A percentile compares a stretch with the other conserved stretches of the same genome.
These are phyloP conservation scores for Semicossyphus pulcher DNA, from an alignment of 2,113 vertebrate species.

Conservation along the genomic window DNA sequence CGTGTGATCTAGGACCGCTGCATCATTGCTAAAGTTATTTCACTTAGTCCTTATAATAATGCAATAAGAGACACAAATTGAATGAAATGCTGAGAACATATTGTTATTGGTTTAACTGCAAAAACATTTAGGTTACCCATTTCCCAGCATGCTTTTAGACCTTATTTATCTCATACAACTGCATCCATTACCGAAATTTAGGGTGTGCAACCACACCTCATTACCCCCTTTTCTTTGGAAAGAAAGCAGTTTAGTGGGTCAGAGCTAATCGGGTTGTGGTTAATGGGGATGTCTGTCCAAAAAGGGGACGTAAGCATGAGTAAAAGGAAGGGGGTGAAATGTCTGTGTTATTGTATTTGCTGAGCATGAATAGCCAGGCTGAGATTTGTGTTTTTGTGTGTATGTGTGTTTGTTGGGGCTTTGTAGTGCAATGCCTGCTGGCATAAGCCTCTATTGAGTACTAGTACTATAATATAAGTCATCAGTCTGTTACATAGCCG, in stretches of 20 bases:
- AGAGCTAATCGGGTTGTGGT: constrained; percentile 7
- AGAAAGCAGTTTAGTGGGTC: constrained; percentile 33
- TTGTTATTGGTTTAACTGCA: too few species aligned
- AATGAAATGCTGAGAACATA: too few species aligned
- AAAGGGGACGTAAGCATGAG: constrained; percentile 8
- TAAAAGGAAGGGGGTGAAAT: constrained; percentile 9
- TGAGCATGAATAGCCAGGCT: neutral
- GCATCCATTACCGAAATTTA: too few species aligned
- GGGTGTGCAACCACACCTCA: neutral
- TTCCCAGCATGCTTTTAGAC: too few species aligned
- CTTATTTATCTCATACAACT: too few species aligned
- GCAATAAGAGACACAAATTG: too few species aligned
- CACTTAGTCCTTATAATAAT: too few species aligned
- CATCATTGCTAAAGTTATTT: too few species aligned
- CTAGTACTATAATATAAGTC: constrained; percentile 8
- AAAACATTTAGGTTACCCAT: too few species aligned
- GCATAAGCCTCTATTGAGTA: neutral
- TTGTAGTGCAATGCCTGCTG: constrained; percentile 18
- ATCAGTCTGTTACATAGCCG: constrained; percentile 19
- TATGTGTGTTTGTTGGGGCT: neutral
- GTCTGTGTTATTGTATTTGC: constrained; percentile 6
- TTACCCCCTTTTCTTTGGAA: constrained; percentile 20
- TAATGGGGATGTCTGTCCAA: constrained; percentile 19
- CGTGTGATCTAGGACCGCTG: too few species aligned
- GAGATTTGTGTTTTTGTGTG: neutral